A percentile compares a stretch with the other conserved stretches of the same genome.
These are phyloP conservation scores for Xyrichtys novacula DNA, from an alignment of 2,797 vertebrate species.

Conservation along the genomic window DNA sequence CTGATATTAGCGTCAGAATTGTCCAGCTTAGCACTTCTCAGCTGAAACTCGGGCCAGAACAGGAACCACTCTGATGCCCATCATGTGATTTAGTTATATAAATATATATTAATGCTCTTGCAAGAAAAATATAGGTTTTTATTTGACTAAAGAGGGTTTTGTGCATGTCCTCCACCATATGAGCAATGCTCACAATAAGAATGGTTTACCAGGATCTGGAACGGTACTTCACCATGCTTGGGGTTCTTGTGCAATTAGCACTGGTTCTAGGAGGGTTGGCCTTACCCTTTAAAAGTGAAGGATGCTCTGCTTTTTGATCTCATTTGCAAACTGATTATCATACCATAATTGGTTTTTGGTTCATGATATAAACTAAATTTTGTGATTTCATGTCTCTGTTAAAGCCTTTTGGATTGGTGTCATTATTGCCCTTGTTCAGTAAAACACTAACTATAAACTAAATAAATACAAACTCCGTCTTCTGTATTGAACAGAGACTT, in stretches of 20 bases:
- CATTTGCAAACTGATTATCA: conserved; percentile 17
- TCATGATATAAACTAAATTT: too few species aligned
- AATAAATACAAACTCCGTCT: neutral
- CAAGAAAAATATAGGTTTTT: neutral
- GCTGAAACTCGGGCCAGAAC: neutral
- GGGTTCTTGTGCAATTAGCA: conserved; percentile 25
- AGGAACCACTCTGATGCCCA: neutral
- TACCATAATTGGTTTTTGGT: neutral
- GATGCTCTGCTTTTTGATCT: conserved; percentile 48
- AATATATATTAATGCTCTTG: neutral
- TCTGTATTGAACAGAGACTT: neutral
- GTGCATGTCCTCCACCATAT: neutral
- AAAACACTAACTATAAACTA: neutral
- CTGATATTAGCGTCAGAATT: conserved; percentile 41
- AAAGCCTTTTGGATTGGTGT: neutral
- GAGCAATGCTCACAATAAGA: conserved; percentile 8
- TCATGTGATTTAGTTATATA: neutral
- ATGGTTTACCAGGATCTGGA: conserved; percentile 28
- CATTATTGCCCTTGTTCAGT: neutral
- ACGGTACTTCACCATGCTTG: conserved; percentile 47
- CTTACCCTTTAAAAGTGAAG: conserved; percentile 72
- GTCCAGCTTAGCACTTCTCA: neutral
- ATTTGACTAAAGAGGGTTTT: conserved; percentile 2
- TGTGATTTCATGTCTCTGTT: neutral
- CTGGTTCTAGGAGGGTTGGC: conserved; percentile 18